These are phyloP conservation scores for Caenorhabditis latens DNA, from an alignment of 1,140 invertebrate genomes.

Conservation along the genomic window DNA sequence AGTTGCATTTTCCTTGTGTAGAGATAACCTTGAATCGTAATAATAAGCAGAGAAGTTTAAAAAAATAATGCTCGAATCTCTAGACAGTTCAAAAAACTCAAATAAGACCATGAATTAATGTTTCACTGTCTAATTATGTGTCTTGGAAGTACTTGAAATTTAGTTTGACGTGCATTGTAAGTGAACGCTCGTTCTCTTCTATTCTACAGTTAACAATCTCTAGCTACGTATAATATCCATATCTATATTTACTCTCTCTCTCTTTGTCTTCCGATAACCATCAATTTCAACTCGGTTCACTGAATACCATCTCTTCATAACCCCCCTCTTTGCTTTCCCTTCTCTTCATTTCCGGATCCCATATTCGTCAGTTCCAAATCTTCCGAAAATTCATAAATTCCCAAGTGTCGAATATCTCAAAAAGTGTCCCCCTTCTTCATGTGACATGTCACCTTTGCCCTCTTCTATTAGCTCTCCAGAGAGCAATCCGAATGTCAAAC, in stretches of 20 bases:
- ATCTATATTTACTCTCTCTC: not conserved
- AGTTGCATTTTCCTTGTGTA: too few species aligned
- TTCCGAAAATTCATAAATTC: not conserved
- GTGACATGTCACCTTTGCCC: constrained; percentile 42
- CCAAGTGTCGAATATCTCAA: constrained; percentile 53
- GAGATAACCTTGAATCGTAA: too few species aligned
- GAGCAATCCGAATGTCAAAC: not conserved
- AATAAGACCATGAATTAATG: not conserved
- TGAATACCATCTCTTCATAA: not conserved
- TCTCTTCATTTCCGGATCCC: not conserved
- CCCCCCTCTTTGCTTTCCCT: too few species aligned
- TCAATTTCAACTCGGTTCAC: constrained; percentile 11
- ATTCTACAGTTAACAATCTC: too few species aligned
- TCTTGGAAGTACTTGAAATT: not conserved
- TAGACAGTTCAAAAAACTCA: too few species aligned
- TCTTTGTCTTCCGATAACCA: constrained; percentile 4
- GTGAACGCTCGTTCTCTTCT: too few species aligned
- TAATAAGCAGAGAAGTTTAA: too few species aligned
- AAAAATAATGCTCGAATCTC: too few species aligned
- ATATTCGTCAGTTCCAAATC: not conserved
- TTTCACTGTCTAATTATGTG: not conserved
- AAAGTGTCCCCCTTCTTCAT: not conserved
- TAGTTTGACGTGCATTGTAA: too few species aligned
- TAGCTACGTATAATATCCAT: not conserved
- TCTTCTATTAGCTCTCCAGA: constrained; percentile 51